Evolutionary conservation across 2,797 vertebrate genomes (phyloP), one percentile per base, ranked within the genome.

Genomic region (Mus spretus): DNA sequence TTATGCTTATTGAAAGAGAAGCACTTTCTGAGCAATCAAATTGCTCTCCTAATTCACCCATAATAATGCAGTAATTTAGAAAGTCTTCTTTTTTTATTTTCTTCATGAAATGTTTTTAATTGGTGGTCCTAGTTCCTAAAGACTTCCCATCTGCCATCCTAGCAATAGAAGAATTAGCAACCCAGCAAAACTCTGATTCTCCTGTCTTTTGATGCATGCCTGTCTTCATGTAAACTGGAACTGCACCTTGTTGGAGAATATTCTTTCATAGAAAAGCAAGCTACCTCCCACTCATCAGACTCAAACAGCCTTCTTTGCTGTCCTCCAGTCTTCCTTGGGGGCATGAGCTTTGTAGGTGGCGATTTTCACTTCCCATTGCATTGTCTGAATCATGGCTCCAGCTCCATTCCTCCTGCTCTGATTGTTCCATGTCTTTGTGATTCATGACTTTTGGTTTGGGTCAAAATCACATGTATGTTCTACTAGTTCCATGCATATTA

Each of bases 1-100:
- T 98, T 97, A 97, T 19, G 94, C 97, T 98, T 98, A 94, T 97
- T 97, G 96, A 97, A 82, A 82, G 98, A 97, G 70, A 77, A 97
- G 90, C 87, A 96, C 65, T 96, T 98, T 98, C 90, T 78, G 97
- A 98, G 92, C 37, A 94, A 98, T 98, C 96, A 97, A 96, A 96
- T 91, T 97, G 94, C 95, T 96, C 84, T 94, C 91, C 96, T 97
- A 97, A 95, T 96, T 97, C 93, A 96, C 19, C 98, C 72, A 80
- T 89, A 95, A 96, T 95, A 98, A 98, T 97, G 70, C 75, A 79
- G 97, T 93, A 97, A 96, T 97, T 98, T 97, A 95, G 90, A 94
- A 67, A 95, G 90, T 78, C 94, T 94, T 96, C 96, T 79, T 88
- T 86, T 97, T n/a, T 14, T 10, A 96, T 95, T 97, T 97, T 98